Percentiles rank a stretch among this genome's conserved stretches.
These are phyloP conservation scores for cattle (Bos taurus) DNA, from an alignment of 2,113 vertebrate species.

Conservation along the genomic window ARS-UCD2.0 NC_037333.1:73101001-73101500, in stretches of 20 bases:
- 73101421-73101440: background rate
- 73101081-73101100: background rate
- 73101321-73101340: background rate
- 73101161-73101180: background rate
- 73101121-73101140: background rate
- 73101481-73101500: background rate
- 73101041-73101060: background rate
- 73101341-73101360: background rate
- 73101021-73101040: background rate
- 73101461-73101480: background rate
- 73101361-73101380: background rate
- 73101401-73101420: background rate
- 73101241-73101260: background rate
- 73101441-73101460: background rate
- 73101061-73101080: background rate
- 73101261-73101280: background rate
- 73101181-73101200: background rate
- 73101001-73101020: background rate
- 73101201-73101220: background rate
- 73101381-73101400: background rate
- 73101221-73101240: background rate
- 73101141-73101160: background rate
- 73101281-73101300: background rate
- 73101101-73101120: background rate
- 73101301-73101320: background rate